Evolutionary conservation across 2,888 invertebrate species (phyloP), one percentile per base, ranked within the genome.

Genomic region (Phorcus lineatus): DNA sequence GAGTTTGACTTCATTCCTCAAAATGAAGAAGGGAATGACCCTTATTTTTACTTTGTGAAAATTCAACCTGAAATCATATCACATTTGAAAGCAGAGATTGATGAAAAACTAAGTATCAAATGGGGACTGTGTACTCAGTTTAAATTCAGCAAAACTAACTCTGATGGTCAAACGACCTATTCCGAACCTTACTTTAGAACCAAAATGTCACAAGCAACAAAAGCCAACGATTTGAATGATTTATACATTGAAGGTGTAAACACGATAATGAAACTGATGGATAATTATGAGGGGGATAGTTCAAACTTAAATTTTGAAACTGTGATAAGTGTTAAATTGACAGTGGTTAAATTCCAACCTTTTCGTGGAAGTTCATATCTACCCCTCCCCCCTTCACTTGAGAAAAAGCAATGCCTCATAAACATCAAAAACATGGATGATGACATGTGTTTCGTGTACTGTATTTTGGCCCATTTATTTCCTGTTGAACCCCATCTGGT

Each of bases 361-460:
- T 57, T 57, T 57, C 19, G 57, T 1, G 57, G 57, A 24, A 47
- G 47, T 47, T 47, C 47, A 47, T 47, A 47, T 13, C 47, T 47
- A 6, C 40, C 17, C 6, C 3, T 17, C 3, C 40, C 40, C 1
- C 47, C 40, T 36, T 70, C 70, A 17, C n/a, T 62, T 11, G 28
- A 24, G 28, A 62, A 62, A 24, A 62, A 62, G 62, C 62, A 4
- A 9, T 62, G 47, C 24, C 70, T 70, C 24, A 17, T 47, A 19
- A 70, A 70, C 70, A 70, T 70, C 2, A 70, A 11, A 31, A 70
- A 70, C 11, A 40, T 70, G 19, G 70, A 70, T 2, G 70, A 70
- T 17, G 40, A 70, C 9, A 11, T 40, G n/a, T 70, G 70, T 31
- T 40, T 70, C 40, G n/a, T 36, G 36, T 70, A 70, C 40, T 36